Base-by-base conservation (phyloP, 2,888 invertebrate species). In the Dryobota labecula region DNA sequence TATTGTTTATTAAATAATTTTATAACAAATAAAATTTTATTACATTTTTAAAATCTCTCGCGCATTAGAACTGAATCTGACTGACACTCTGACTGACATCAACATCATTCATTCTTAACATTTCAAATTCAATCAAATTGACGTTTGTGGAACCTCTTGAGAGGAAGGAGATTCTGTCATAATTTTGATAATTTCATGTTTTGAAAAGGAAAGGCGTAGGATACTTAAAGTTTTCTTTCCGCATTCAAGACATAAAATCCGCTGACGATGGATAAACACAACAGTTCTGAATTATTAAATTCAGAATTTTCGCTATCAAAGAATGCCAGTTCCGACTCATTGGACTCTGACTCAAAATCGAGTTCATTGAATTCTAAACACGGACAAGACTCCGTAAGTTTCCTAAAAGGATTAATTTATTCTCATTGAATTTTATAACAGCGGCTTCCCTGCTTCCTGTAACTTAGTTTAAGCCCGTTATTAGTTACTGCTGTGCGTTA, bases 311-410 rank as follows among this genome's bases (percentile, higher is more conserved):
- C 96, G 58, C 93, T 97, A 86, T 97, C 97, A 15, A 98, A 98
- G 95, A 97, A 98, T 94, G 97, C 98, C 64, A 98, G 98, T 91
- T 97, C 97, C 64, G 98, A 98, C 92, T 98, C 98, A 11, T 95
- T 98, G 88, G 97, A 98, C 91, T 98, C 98, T 0, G 98, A 98
- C 91, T 98, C 98, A 56, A 98, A 98, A 95, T 98, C 98, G 76
- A 98, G 98, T 94, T 98, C 98, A 83, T 96, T 98, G 89, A 98
- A 97, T 93, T 98, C 98, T 56, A 98, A 98, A 96, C 97, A 97
- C 92, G 98, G 97, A 85, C 98, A 97, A 91, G 98, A 98, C 94
- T 97, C 97, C 92, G 98, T 98, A 97, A 97, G 97, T 96, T 94
- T 92, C 95, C 93, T 91, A 92, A 92, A 92, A 90, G 89, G 94